Base-by-base conservation (phyloP, 2,113 vertebrate genomes). In the Coturnix japonica region DNA sequence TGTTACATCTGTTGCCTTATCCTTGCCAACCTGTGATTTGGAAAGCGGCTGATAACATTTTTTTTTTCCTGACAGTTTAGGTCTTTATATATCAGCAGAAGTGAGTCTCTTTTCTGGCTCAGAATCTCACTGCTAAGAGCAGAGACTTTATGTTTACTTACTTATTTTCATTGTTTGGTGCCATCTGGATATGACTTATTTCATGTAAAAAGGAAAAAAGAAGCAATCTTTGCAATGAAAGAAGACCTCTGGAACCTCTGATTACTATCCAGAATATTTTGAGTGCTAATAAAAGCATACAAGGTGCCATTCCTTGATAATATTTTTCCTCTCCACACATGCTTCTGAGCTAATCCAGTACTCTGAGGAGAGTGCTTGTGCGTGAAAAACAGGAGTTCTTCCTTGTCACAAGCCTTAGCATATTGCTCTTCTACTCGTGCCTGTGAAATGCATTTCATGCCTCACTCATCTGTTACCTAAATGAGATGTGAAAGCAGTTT, bases 401-500 rank as follows among this genome's bases (percentile, higher is more conserved):
- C 96, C 73, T 64, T 93, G 91, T 91, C 93, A 92, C n/a, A 59
- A 85, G 86, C 72, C 54, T 96, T 87, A 95, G 90, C 95, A 66
- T 82, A 81, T 85, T 69, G 90, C 88, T 95, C 71, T 74, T 83
- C 92, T 95, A 91, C 92, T 53, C 13, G 51, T 95, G 96, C 94
- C 96, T 95, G 74, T 93, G 96, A 96, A 97, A 97, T 93, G 96
- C 95, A 97, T 97, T 98, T 98, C 97, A 97, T 95, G 96, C 96
- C 96, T 98, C 97, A 97, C 95, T 98, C 97, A 97, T 97, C 96
- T 97, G 96, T 96, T 97, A 94, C 95, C 95, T 97, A 97, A 98
- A 98, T 97, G 97, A 98, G 96, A 98, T 96, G 96, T 97, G 97
- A 98, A 97, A 96, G 95, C 96, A 96, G 96, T 97, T 98, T 97